These are phyloP conservation scores for Taurulus bubalis DNA, from an alignment of 2,113 vertebrate species.

Conservation along the genomic window DNA sequence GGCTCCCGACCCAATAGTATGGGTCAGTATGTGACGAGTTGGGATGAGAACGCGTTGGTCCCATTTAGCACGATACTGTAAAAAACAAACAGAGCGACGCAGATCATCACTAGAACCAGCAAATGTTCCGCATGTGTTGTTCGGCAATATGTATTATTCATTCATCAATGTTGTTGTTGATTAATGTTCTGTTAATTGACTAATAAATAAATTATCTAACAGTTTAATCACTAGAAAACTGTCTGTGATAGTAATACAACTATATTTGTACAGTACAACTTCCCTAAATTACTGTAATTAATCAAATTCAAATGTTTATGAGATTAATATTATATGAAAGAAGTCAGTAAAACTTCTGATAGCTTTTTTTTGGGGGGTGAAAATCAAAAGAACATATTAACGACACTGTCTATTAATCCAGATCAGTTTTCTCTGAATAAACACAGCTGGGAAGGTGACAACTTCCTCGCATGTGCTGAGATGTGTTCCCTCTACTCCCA, in stretches of 20 bases:
- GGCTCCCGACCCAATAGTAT: too few species aligned
- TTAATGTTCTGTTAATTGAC: neutral
- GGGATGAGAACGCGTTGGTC: too few species aligned
- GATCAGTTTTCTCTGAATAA: constrained; percentile 6
- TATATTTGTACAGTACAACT: neutral
- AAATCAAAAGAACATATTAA: constrained; percentile 5
- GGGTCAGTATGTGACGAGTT: too few species aligned
- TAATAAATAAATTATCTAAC: neutral
- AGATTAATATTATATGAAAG: neutral
- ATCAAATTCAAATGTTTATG: neutral
- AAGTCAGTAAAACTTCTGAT: neutral
- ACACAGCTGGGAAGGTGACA: neutral
- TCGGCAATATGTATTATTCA: neutral
- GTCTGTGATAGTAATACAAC: neutral
- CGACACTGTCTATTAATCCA: constrained; percentile 9
- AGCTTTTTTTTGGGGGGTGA: neutral
- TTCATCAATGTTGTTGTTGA: neutral
- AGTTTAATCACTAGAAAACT: neutral
- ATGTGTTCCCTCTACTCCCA: constrained; percentile 17
- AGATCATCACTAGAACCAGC: neutral
- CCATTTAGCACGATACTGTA: neutral
- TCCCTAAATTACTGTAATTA: neutral
- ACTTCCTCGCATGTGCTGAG: constrained; percentile 16
- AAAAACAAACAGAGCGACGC: neutral
- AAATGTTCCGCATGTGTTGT: neutral